Evolutionary conservation across 2,888 invertebrate genomes (phyloP).

Genomic region (Lypha dubia): DNA sequence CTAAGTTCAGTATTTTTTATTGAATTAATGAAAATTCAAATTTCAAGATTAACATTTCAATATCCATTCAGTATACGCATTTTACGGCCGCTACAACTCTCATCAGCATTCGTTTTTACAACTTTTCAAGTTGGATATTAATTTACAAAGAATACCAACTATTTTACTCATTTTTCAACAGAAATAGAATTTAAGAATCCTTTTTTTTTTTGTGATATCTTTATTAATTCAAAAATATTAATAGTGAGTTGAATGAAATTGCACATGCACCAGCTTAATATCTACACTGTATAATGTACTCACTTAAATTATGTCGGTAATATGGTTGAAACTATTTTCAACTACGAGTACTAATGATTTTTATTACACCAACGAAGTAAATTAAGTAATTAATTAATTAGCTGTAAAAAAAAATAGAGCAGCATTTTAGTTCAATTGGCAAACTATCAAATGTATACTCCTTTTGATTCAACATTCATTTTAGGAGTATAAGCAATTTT

Average conservation of each 20-base stretch:
- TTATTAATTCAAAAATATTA: too few species aligned
- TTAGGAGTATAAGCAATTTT: background rate
- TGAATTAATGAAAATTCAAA: too few species aligned
- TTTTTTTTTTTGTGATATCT: too few species aligned
- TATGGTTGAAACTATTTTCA: conserved; percentile 9
- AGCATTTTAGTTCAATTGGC: background rate
- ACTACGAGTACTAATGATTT: background rate
- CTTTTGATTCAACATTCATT: background rate
- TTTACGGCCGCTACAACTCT: too few species aligned
- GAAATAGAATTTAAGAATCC: too few species aligned
- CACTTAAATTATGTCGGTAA: background rate
- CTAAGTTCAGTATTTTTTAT: too few species aligned
- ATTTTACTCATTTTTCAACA: too few species aligned
- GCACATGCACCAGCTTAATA: background rate
- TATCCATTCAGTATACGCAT: too few species aligned
- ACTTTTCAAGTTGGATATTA: too few species aligned
- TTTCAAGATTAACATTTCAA: too few species aligned
- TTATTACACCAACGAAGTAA: conserved; percentile 11
- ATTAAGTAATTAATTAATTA: conserved; percentile 9
- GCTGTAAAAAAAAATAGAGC: background rate
- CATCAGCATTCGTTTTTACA: too few species aligned
- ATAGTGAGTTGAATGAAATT: background rate
- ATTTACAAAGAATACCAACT: too few species aligned
- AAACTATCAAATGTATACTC: background rate
- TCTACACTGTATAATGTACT: background rate